Conservation (phyloP, 2,888 invertebrate genomes). For the Drosophila aldrichi region DNA sequence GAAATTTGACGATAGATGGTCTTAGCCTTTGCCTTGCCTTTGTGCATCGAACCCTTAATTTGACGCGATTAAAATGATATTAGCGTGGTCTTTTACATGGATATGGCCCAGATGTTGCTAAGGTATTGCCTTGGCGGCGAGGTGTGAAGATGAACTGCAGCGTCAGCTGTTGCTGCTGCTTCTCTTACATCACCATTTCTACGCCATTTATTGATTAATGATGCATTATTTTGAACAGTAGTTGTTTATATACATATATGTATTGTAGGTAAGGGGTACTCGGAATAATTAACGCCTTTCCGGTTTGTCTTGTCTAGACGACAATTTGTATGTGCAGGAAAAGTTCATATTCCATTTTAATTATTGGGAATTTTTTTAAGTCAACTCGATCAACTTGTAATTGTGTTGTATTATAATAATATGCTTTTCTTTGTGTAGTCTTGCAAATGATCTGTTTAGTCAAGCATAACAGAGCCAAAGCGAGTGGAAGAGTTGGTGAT, state of each 20-base stretch:
- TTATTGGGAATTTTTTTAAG: neutral
- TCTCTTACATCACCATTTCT: constrained; percentile 49
- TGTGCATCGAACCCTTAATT: constrained; percentile 76
- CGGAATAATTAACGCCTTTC: constrained; percentile 73
- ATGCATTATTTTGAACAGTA: constrained; percentile 63
- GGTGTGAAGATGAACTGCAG: constrained; percentile 76
- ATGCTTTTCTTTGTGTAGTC: neutral
- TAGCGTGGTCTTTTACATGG: constrained; percentile 48
- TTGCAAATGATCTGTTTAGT: neutral
- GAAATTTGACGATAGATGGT: constrained; percentile 40
- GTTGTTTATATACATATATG: constrained; percentile 1
- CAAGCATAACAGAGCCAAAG: neutral
- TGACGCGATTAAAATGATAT: constrained; percentile 83
- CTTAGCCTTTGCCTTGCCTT: neutral
- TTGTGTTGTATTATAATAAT: neutral
- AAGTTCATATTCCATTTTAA: neutral
- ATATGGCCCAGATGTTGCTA: constrained; percentile 66
- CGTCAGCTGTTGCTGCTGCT: constrained; percentile 59
- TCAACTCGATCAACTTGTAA: constrained; percentile 4
- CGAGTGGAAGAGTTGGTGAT: neutral
- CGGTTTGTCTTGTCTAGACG: constrained; percentile 47
- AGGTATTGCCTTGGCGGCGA: constrained; percentile 37
- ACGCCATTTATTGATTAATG: constrained; percentile 82
- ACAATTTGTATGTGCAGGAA: neutral
- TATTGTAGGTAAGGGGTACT: constrained; percentile 19